A percentile compares a stretch with the other conserved stretches of the same genome.
Evolutionary conservation across 2,888 invertebrate species (phyloP).

Genomic region (Desoria tigrina): DNA sequence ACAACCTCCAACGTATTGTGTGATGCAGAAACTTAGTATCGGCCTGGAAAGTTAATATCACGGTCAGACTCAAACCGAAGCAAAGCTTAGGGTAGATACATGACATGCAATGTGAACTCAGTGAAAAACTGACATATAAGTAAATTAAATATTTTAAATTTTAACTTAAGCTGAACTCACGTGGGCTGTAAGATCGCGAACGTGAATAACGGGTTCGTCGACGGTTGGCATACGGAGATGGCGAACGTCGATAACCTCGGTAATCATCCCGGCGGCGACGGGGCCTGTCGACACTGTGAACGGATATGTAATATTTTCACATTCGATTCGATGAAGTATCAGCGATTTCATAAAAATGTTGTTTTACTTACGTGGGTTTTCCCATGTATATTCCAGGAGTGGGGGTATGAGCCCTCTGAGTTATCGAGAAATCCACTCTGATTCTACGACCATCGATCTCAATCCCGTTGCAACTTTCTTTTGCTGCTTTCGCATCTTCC

Average conservation of each 20-base stretch:
- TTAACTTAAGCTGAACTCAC: constrained; percentile 64
- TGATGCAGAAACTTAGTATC: too few relatives aligned
- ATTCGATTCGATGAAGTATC: neutral
- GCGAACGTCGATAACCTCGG: constrained; percentile 61
- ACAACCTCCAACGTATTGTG: too few relatives aligned
- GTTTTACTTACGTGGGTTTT: constrained; percentile 72
- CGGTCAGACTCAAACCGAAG: too few relatives aligned
- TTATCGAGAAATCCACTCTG: constrained; percentile 93
- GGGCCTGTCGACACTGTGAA: constrained; percentile 58
- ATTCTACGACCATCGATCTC: constrained; percentile 91
- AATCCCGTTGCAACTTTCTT: constrained; percentile 90
- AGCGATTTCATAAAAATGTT: neutral
- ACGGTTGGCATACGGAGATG: constrained; percentile 67
- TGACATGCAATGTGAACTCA: too few relatives aligned
- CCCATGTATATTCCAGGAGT: constrained; percentile 98
- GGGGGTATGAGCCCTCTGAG: constrained; percentile 92
- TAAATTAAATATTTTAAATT: too few relatives aligned
- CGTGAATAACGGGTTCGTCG: constrained; percentile 76
- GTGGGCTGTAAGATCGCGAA: constrained; percentile 75
- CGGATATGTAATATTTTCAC: constrained; percentile 45
- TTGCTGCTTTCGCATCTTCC: constrained; percentile 88
- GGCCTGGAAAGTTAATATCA: too few relatives aligned
- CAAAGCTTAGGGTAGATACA: too few relatives aligned
- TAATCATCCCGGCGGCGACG: constrained; percentile 59
- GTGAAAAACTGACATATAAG: too few relatives aligned